A percentile compares a stretch with the other conserved stretches of the same genome.
phyloP scores from a whole-genome alignment of 2,888 invertebrate species.

The Sussaba pulchella region DNA sequence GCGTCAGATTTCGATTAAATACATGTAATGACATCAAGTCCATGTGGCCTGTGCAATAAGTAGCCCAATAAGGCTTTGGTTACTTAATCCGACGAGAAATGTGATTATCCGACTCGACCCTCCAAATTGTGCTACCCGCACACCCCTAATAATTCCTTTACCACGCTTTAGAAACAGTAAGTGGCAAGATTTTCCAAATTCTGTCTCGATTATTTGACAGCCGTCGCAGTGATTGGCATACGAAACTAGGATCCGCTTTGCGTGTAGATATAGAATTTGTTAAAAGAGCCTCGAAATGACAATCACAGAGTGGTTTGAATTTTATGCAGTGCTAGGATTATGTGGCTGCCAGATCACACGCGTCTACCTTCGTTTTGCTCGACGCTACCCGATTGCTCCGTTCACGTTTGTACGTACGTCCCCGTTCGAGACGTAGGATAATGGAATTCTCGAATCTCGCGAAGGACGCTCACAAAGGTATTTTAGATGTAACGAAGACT shows the following conservation, averaged over 20 bases:
- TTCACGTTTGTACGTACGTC: slow-evolving; percentile 6
- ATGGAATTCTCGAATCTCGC: slow-evolving; percentile 18
- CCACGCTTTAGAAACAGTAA: too few species aligned
- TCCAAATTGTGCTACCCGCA: too few species aligned
- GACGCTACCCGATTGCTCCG: background rate
- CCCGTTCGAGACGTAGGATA: too few species aligned
- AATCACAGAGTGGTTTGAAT: background rate
- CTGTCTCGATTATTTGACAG: background rate
- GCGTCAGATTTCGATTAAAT: too few species aligned
- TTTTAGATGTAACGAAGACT: slow-evolving; percentile 2
- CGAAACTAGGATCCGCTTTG: background rate
- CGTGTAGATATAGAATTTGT: background rate
- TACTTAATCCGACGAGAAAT: too few species aligned
- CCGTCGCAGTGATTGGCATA: background rate
- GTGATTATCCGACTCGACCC: too few species aligned
- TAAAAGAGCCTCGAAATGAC: background rate
- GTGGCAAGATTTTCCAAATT: too few species aligned
- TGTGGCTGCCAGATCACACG: slow-evolving; percentile 19
- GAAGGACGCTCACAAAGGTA: slow-evolving; percentile 13
- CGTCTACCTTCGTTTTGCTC: slow-evolving; percentile 24
- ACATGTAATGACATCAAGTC: too few species aligned
- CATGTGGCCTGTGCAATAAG: too few species aligned
- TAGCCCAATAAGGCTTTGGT: too few species aligned
- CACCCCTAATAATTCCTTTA: too few species aligned
- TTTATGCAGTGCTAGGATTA: background rate